phyloP scores from a whole-genome alignment of 2,888 invertebrate genomes.

The Pseudococcus viburni region DNA sequence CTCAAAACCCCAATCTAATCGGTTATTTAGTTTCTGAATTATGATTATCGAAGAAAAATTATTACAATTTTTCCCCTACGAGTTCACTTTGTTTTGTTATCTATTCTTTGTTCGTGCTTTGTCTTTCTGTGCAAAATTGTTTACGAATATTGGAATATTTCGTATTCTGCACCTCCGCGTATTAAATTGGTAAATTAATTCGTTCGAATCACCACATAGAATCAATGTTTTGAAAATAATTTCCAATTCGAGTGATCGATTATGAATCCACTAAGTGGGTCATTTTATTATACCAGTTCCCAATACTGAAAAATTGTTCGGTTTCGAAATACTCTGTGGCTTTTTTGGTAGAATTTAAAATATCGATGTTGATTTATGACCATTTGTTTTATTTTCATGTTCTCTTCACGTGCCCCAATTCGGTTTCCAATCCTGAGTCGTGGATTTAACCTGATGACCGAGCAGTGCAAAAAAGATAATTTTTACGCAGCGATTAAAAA shows the following conservation, averaged over 20 bases:
- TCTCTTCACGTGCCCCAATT: not conserved
- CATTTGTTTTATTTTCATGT: conserved; percentile 44
- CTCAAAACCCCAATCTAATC: not conserved
- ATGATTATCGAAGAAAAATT: not conserved
- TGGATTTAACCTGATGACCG: not conserved
- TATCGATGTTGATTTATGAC: not conserved
- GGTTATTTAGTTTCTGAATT: not conserved
- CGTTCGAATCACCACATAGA: not conserved
- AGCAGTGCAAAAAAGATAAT: not conserved
- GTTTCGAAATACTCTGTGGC: not conserved
- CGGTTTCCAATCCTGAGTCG: not conserved
- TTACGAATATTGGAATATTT: not conserved
- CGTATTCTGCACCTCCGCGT: not conserved
- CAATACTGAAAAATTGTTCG: not conserved
- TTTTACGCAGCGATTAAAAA: conserved; percentile 33
- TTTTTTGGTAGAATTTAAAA: not conserved
- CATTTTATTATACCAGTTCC: not conserved
- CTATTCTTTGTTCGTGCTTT: conserved; percentile 45
- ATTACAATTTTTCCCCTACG: not conserved
- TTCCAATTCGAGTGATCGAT: not conserved
- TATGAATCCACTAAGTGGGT: not conserved
- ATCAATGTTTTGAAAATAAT: conserved; percentile 3
- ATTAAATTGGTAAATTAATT: not conserved
- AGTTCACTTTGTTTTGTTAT: conserved; percentile 24
- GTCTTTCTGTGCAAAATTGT: conserved; percentile 13